Evolutionary conservation across 1,140 invertebrate genomes (phyloP).

Genomic region (Planococcus citri): DNA sequence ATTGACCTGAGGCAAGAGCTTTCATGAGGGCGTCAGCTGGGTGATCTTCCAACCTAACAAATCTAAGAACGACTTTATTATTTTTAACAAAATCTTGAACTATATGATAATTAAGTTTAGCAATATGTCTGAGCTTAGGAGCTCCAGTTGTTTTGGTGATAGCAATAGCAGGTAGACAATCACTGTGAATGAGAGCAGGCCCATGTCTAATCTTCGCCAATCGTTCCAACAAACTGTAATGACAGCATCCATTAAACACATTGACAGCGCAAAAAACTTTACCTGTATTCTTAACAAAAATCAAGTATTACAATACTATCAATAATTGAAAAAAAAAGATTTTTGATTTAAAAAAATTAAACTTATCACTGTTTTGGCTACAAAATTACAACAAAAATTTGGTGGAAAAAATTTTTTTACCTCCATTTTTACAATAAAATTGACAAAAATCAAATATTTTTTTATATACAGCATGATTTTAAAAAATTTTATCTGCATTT

Average conservation of each 20-base stretch:
- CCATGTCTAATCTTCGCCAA: background rate
- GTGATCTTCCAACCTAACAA: conserved; percentile 18
- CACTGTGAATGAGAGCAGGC: conserved; percentile 19
- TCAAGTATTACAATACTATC: too few species aligned
- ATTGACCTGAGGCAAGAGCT: conserved; percentile 16
- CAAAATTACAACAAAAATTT: too few species aligned
- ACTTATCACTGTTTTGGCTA: too few species aligned
- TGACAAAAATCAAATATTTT: too few species aligned
- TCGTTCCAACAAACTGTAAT: background rate
- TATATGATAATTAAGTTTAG: conserved; percentile 21
- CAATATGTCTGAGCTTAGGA: conserved; percentile 20
- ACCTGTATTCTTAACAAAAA: too few species aligned
- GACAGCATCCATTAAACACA: conserved; percentile 9
- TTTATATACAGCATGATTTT: too few species aligned
- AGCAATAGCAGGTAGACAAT: conserved; percentile 11
- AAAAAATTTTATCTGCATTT: too few species aligned
- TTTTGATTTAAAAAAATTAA: too few species aligned
- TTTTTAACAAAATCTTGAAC: background rate
- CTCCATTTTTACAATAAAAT: too few species aligned
- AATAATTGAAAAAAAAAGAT: too few species aligned
- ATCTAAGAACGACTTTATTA: conserved; percentile 9
- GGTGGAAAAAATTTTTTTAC: too few species aligned
- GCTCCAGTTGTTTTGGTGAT: conserved; percentile 16
- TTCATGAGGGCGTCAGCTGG: conserved; percentile 20
- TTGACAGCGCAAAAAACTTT: conserved; percentile 21